Conservation (phyloP, 2,113 vertebrate species). For the Carollia perspicillata region DNA sequence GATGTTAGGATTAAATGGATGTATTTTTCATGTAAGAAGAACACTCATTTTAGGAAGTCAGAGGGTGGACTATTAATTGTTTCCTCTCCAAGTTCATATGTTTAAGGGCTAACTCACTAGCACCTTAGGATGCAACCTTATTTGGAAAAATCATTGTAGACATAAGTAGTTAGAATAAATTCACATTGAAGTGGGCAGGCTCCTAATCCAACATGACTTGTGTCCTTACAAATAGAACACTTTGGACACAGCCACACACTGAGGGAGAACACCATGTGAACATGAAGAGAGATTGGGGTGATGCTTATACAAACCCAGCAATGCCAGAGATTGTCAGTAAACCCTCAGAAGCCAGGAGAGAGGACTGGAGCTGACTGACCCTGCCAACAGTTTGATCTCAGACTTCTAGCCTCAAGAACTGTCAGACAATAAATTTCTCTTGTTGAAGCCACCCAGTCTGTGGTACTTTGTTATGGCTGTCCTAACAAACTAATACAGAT, state of each 20-base stretch:
- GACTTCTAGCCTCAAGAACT: not conserved
- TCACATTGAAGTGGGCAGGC: not conserved
- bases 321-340: not conserved
- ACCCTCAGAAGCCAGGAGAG: not conserved
- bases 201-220: not conserved
- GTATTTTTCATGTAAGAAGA: not conserved
- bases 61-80: not conserved
- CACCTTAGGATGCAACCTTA: not conserved
- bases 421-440: not conserved
- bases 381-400: not conserved
- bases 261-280: not conserved
- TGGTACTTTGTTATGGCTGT: not conserved
- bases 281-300: not conserved
- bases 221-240: not conserved
- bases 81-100: not conserved
- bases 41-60: not conserved
- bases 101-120: not conserved
- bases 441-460: not conserved
- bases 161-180: not conserved
- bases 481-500: not conserved
- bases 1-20: not conserved
- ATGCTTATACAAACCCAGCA: not conserved
- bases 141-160: not conserved
- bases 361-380: fast-evolving
- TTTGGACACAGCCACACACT: not conserved